Base-by-base conservation (phyloP, 2,113 vertebrate genomes). In the Channa argus region DNA sequence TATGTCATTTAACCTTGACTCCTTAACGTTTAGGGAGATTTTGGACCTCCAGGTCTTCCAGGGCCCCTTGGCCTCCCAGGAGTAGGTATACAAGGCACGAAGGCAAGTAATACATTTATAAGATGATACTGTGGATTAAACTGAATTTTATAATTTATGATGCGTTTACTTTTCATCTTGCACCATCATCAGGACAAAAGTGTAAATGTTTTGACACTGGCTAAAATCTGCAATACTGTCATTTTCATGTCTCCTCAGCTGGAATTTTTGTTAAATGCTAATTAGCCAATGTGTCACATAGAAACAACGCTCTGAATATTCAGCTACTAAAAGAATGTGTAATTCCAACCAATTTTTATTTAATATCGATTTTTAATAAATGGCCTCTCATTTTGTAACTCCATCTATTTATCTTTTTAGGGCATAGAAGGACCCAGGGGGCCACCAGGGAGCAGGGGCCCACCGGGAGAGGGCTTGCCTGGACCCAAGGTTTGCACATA, bases 1-100 rank as follows among this genome's bases (percentile, higher is more conserved):
- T 24, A 24, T 24, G 24, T 24, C 24, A 1, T 24, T 24, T 24
- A 64, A 66, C 51, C 8, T 61, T 3, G 14, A 39, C 66, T 77
- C 10, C 38, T 65, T 5, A 15, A 58, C 44, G 24, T 72, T 6
- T 61, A 97, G 96, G 94, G 95, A 77, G 95, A 97, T 38, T 89
- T 95, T 52, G 96, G 94, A 53, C 90, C 94, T 77, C 94, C 95
- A 60, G 95, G 96, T 79, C 88, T 94, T 91, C 92, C 93, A 4
- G 96, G 96, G 15, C 90, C 86, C 54, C 13, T 88, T 67, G 96
- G 96, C 75, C 91, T 94, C 80, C 83, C 94, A 83, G 95, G 95
- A 68, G 52, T 71, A 67, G 95, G 95, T 61, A 94, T 96, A 71
- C 95, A 96, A 89, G 95, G 96, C 77, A 95, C 97, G 64, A 97